phyloP scores from a whole-genome alignment of 2,797 vertebrate genomes.

The Sternotherus odoratus region DNA sequence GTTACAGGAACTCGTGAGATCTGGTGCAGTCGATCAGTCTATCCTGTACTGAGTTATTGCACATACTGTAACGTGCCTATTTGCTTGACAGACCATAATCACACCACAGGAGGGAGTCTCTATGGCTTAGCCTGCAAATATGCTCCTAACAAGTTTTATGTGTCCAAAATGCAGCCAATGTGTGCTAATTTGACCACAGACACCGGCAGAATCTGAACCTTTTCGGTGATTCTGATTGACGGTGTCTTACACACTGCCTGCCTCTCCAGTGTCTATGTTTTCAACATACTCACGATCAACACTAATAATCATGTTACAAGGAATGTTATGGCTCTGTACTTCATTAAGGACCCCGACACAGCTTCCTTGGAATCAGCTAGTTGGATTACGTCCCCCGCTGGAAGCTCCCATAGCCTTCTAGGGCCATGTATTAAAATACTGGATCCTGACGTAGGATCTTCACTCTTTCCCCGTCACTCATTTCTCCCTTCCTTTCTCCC shows the following conservation, averaged over 20 bases:
- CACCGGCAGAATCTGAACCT: background rate
- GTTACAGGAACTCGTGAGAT: background rate
- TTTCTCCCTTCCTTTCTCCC: background rate
- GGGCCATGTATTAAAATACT: background rate
- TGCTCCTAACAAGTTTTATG: background rate
- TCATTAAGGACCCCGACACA: rapidly evolving
- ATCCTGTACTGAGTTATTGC: conserved; percentile 50
- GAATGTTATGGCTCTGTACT: background rate
- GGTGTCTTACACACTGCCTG: background rate
- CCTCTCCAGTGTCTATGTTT: background rate
- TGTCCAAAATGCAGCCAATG: background rate
- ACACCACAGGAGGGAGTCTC: conserved; percentile 66
- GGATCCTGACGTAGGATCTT: background rate
- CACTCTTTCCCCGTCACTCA: background rate
- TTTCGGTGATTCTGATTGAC: rapidly evolving
- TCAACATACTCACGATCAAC: background rate
- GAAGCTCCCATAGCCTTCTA: rapidly evolving
- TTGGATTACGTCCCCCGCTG: background rate
- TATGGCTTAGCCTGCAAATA: conserved; percentile 29
- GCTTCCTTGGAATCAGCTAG: rapidly evolving
- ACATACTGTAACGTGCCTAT: background rate
- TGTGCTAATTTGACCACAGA: background rate
- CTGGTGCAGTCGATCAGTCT: conserved; percentile 49
- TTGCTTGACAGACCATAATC: conserved; percentile 38
- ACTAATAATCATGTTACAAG: too few species aligned